A percentile compares a stretch with the other conserved stretches of the same genome.
Evolutionary conservation across 2,113 vertebrate genomes (phyloP).

Genomic region (Lonchura striata): DNA sequence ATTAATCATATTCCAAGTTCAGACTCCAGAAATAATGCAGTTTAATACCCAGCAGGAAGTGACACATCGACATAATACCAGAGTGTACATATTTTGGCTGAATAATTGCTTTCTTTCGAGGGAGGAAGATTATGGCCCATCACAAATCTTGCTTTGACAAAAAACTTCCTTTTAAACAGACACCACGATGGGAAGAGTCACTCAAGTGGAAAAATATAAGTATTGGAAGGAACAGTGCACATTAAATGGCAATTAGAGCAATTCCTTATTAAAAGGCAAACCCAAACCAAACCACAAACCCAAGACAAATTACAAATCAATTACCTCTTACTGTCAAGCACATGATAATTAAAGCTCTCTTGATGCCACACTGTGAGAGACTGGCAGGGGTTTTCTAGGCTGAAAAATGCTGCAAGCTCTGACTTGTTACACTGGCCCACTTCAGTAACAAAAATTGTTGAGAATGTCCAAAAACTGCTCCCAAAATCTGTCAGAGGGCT

Average conservation of each 20-base stretch:
- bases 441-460: neutral
- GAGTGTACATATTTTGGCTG: neutral
- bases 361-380: neutral
- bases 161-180: neutral
- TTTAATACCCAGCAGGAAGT: constrained; percentile 48
- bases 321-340: neutral
- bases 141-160: neutral
- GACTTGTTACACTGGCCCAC: neutral
- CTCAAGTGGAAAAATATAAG: neutral
- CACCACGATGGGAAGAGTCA: neutral
- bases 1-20: constrained; percentile 34
- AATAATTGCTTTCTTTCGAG: neutral
- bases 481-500: neutral
- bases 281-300: neutral
- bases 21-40: constrained; percentile 4
- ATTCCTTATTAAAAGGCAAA: neutral
- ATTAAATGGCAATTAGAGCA: constrained; percentile 8
- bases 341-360: neutral
- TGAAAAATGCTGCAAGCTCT: neutral
- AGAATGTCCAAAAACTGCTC: neutral
- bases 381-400: neutral
- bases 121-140: neutral
- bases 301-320: constrained; percentile 3
- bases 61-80: neutral
- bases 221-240: neutral